These are phyloP conservation scores for Desmodus rotundus DNA, from an alignment of 2,113 vertebrate genomes.

Conservation along the genomic window DNA sequence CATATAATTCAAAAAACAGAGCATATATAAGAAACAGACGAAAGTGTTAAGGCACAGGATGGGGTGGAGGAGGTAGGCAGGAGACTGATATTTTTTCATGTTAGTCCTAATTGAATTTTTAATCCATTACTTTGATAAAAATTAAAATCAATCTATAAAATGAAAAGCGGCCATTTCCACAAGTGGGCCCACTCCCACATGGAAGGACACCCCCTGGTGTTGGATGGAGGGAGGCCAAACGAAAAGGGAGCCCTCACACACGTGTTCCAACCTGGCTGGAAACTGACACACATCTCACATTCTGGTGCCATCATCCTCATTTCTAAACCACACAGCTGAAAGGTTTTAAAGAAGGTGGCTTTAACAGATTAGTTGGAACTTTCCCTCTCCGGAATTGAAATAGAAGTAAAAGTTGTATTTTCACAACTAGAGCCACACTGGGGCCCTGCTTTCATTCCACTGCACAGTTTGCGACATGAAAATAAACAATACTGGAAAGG, in stretches of 20 bases:
- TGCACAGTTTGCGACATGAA: neutral
- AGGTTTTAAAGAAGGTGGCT: constrained; percentile 4
- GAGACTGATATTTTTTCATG: neutral
- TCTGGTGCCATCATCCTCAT: neutral
- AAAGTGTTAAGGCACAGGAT: neutral
- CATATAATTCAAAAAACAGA: neutral
- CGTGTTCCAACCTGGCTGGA: neutral
- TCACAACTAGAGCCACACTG: neutral
- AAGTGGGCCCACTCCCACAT: neutral
- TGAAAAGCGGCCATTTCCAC: neutral
- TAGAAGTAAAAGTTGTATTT: constrained; percentile 28
- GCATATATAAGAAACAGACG: neutral
- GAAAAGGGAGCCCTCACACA: neutral
- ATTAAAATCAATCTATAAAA: neutral
- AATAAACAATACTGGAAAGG: constrained; percentile 31
- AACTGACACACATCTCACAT: neutral
- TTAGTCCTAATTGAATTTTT: neutral
- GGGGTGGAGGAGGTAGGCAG: accelerated
- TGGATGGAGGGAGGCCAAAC: neutral
- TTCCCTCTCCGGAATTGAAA: constrained; percentile 22
- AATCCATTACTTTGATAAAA: neutral
- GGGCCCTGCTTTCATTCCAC: constrained; percentile 44
- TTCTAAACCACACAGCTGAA: neutral
- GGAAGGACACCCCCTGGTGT: neutral
- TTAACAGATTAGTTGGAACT: neutral